phyloP scores from a whole-genome alignment of 2,888 invertebrate species.

The Agrenia bidenticulata region DNA sequence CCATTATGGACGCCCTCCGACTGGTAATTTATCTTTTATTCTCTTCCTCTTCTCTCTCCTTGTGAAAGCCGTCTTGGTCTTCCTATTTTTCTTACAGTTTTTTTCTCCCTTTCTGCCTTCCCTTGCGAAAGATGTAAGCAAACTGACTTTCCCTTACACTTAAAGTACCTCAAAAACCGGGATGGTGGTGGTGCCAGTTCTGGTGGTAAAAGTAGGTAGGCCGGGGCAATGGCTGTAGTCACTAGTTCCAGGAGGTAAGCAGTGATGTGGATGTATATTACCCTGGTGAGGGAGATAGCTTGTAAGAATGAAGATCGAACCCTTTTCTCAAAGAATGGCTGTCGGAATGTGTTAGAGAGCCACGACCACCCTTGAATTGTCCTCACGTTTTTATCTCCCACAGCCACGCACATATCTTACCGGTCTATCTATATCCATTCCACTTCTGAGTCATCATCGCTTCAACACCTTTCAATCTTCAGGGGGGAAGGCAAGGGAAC shows the following conservation, averaged over 20 bases:
- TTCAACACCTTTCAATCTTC: conserved; percentile 29
- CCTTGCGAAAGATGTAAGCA: neutral
- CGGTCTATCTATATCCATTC: conserved; percentile 17
- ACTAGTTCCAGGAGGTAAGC: too few species aligned
- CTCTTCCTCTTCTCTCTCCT: conserved; percentile 43
- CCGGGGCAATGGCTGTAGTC: too few species aligned
- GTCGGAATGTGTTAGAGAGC: conserved; percentile 20
- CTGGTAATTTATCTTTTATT: conserved; percentile 54
- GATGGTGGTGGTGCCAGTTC: neutral
- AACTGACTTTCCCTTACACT: neutral
- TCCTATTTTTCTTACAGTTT: conserved; percentile 18
- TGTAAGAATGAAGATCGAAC: neutral
- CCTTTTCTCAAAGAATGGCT: conserved; percentile 1
- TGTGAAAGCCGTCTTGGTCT: conserved; percentile 29
- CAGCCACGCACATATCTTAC: conserved; percentile 18
- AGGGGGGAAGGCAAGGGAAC: neutral
- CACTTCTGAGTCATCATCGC: conserved; percentile 19
- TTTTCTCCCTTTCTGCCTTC: neutral
- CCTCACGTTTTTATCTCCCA: conserved; percentile 35
- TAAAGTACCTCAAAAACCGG: neutral
- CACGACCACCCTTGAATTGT: conserved; percentile 29
- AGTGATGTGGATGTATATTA: too few species aligned
- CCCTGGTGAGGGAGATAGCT: neutral
- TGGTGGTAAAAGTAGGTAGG: too few species aligned
- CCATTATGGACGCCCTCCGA: conserved; percentile 52